Evolutionary conservation across 2,888 invertebrate genomes (phyloP), one percentile per base, ranked within the genome.

Genomic region (Noctua fimbriata): DNA sequence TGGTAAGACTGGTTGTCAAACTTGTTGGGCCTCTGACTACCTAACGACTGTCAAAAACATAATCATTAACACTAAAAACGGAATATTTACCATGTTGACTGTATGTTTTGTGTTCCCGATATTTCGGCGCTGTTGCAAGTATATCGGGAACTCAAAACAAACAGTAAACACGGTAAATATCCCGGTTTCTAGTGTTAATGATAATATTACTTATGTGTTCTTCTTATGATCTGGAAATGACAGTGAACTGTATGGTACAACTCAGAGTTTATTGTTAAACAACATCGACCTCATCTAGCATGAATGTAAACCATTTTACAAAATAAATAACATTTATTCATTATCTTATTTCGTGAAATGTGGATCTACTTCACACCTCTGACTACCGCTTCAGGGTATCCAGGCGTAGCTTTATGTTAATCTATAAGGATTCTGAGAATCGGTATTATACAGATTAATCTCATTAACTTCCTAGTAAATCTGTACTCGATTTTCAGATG

Each of bases 381-480:
- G 18, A 1, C 9, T 16, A 44, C 2, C 0, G 16, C 9, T 9
- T 32, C 12, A 2, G 7, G 14, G 18, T 44, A 58, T n/a, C 1
- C n/a, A 58, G 28, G 14, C 10, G 5, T 28, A 21, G 10, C 65
- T 55, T 41, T 41, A 44, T 18, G 36, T 28, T 55, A 44, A 66
- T 55, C 10, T 18, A 44, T 14, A 24, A 49, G 14, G 21, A 44
- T 60, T 79, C 24, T 60, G 10, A 47, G 24, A 78, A 36, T 3
- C 24, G 24, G 6, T 32, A 32, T 14, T 21, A 16, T 66, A 44
- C n/a, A 65, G 24, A 60, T 79, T 70, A 79, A 60, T 78, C 24
- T 21, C 16, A 41, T 60, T 41, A 67, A 41, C 28, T 36, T 67
- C 36, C 3, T 10, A 49, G 41, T 60, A 80, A 69, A 63, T 80